These are phyloP conservation scores for Megalops atlanticus DNA, from an alignment of 2,113 vertebrate genomes.

Conservation along the genomic window DNA sequence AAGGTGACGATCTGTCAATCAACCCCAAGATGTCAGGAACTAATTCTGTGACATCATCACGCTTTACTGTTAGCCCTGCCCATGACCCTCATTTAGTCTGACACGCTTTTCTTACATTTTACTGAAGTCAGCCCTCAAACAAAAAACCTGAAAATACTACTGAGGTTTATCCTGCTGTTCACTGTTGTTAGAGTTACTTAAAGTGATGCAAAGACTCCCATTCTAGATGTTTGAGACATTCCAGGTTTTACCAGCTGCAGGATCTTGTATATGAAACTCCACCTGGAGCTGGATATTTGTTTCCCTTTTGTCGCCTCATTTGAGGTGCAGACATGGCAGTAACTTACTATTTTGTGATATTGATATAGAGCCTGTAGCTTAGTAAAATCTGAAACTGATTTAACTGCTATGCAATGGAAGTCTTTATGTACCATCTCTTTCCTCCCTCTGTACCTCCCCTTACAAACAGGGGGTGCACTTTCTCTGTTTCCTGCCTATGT, in stretches of 20 bases:
- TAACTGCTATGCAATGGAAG: slow-evolving; percentile 77
- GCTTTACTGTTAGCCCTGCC: slow-evolving; percentile 88
- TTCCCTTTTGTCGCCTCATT: slow-evolving; percentile 59
- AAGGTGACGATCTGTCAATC: slow-evolving; percentile 80
- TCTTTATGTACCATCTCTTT: slow-evolving; percentile 75
- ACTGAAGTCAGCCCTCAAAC: not conserved
- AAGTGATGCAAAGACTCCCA: slow-evolving; percentile 65
- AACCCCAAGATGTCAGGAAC: slow-evolving; percentile 67
- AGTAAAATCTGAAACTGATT: slow-evolving; percentile 67
- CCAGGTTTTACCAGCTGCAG: slow-evolving; percentile 68
- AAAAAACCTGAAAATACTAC: not conserved
- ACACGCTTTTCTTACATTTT: slow-evolving; percentile 34
- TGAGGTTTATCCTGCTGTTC: slow-evolving; percentile 34
- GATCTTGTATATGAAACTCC: slow-evolving; percentile 61
- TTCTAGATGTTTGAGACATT: slow-evolving; percentile 65
- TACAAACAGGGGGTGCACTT: slow-evolving; percentile 60
- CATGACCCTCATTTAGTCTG: slow-evolving; percentile 78
- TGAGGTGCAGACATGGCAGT: slow-evolving; percentile 54
- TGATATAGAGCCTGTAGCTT: slow-evolving; percentile 60
- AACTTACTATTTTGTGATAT: slow-evolving; percentile 38
- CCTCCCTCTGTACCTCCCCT: slow-evolving; percentile 63
- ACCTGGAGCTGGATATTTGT: slow-evolving; percentile 40
- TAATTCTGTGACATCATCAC: slow-evolving; percentile 76
- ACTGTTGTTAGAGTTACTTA: slow-evolving; percentile 71
- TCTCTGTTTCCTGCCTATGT: slow-evolving; percentile 60